Conservation (phyloP, 1,140 invertebrate genomes). For the Aphaenogaster floridana region DNA sequence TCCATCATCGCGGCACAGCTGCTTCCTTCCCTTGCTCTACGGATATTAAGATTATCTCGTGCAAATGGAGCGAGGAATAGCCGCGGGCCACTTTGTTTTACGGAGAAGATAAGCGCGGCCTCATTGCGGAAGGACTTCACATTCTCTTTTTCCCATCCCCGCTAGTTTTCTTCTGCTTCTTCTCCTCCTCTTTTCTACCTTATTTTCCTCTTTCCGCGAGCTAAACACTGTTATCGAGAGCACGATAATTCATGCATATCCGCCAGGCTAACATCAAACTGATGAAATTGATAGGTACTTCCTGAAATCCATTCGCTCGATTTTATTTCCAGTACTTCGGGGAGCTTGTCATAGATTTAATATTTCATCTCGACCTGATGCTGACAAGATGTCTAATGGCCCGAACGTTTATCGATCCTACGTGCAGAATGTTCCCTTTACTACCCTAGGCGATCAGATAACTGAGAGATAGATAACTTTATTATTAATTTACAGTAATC, state of each 20-base stretch:
- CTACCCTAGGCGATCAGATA: not conserved
- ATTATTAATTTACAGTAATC: constrained; percentile 38
- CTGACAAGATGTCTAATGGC: constrained; percentile 6
- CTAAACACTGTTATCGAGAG: constrained; percentile 43
- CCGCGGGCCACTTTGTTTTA: constrained; percentile 59
- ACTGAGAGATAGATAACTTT: not conserved
- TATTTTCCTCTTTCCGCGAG: not conserved
- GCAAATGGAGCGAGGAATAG: constrained; percentile 51
- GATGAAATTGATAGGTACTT: constrained; percentile 31
- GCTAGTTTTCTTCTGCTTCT: constrained; percentile 30
- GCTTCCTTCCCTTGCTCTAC: constrained; percentile 4
- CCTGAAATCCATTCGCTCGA: not conserved
- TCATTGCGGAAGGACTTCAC: constrained; percentile 33
- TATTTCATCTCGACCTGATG: constrained; percentile 8
- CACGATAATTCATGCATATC: constrained; percentile 45
- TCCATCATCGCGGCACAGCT: constrained; percentile 15
- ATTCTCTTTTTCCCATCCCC: constrained; percentile 14
- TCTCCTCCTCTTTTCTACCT: not conserved
- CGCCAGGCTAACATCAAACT: constrained; percentile 28
- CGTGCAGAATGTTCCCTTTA: not conserved
- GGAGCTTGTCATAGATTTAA: constrained; percentile 16
- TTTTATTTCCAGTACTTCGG: constrained; percentile 2
- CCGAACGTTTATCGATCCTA: constrained; percentile 6
- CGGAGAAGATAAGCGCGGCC: constrained; percentile 43
- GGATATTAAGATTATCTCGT: constrained; percentile 54